Evolutionary conservation across 2,113 vertebrate genomes (phyloP).

Genomic region (Polyodon spathula): DNA sequence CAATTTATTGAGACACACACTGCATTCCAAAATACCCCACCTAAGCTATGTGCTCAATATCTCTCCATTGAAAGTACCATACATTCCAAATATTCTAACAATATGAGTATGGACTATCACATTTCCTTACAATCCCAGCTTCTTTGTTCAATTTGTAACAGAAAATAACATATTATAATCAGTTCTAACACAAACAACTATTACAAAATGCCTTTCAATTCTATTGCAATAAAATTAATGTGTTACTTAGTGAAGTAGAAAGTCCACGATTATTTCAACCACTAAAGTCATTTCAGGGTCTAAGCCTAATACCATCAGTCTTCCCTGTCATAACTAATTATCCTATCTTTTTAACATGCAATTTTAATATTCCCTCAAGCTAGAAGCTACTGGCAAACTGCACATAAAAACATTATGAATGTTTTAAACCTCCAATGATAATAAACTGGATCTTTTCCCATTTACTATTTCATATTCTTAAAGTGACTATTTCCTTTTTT

Average conservation of each 20-base stretch:
- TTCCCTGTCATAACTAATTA: conserved; percentile 12
- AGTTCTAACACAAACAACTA: no score
- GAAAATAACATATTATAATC: no score
- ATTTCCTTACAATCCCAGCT: no score
- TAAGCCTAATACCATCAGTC: conserved; percentile 6
- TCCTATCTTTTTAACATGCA: conserved; percentile 5
- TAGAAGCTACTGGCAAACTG: background rate
- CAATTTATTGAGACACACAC: no score
- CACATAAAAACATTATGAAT: conserved; percentile 1
- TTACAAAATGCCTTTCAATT: background rate
- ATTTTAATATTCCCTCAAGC: conserved; percentile 9
- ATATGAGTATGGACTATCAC: no score
- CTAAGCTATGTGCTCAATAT: no score
- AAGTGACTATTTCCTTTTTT: background rate
- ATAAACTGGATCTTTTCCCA: conserved; percentile 7
- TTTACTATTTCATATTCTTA: background rate
- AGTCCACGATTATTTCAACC: background rate
- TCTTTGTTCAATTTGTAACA: no score
- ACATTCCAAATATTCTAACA: no score
- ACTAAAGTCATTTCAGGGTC: background rate
- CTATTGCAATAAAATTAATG: background rate
- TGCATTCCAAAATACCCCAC: no score
- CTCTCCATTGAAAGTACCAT: no score
- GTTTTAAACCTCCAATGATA: conserved; percentile 10
- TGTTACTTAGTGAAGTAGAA: background rate